Evolutionary conservation across 1,140 invertebrate genomes (phyloP).

Genomic region (Plodia interpunctella): DNA sequence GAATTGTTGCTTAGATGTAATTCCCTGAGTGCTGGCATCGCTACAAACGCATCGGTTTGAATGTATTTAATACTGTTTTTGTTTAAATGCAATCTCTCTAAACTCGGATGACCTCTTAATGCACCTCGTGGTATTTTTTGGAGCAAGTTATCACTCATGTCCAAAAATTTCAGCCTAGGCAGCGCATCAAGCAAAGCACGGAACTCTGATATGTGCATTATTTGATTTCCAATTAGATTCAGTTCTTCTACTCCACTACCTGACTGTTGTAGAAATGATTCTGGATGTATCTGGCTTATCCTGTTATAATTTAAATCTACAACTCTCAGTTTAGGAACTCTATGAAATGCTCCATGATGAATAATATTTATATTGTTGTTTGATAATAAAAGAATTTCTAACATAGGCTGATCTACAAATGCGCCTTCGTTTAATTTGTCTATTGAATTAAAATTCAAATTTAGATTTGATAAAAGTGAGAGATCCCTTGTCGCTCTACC

Average conservation of each 20-base stretch:
- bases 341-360: conserved; percentile 86
- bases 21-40: conserved; percentile 89
- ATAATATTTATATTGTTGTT: conserved; percentile 87
- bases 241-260: conserved; percentile 86
- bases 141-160: conserved; percentile 86
- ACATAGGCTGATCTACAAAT: conserved; percentile 86
- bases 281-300: conserved; percentile 86
- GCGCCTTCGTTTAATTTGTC: conserved; percentile 84
- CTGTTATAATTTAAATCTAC: conserved; percentile 88
- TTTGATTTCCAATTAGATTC: conserved; percentile 85
- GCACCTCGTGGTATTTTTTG: conserved; percentile 85
- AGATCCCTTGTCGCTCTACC: conserved; percentile 87
- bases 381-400: conserved; percentile 83
- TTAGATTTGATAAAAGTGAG: conserved; percentile 81
- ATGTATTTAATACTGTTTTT: conserved; percentile 86
- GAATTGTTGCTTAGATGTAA: conserved; percentile 88
- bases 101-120: conserved; percentile 84
- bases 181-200: conserved; percentile 85
- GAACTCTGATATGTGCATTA: conserved; percentile 84
- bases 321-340: conserved; percentile 83
- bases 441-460: conserved; percentile 84
- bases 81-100: conserved; percentile 89
- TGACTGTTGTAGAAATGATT: conserved; percentile 86
- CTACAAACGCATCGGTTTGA: conserved; percentile 85
- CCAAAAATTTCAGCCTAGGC: conserved; percentile 85